phyloP scores from a whole-genome alignment of 2,797 vertebrate genomes.

The Triplophysa yarkandensis region DNA sequence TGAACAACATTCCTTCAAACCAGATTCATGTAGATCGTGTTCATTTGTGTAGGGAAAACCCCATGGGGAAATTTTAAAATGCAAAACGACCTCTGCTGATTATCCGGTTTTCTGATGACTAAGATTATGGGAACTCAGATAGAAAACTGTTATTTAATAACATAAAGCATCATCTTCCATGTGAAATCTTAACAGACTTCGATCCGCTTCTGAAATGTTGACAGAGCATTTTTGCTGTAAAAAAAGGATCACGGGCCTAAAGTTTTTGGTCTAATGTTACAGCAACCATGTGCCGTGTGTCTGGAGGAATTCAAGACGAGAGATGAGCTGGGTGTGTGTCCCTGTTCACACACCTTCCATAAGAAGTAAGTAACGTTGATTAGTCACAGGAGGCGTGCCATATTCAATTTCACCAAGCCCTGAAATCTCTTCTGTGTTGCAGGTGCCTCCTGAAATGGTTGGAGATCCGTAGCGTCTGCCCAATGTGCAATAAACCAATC shows the following conservation, averaged over 20 bases:
- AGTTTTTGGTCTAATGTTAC: conserved; percentile 33
- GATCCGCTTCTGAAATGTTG: neutral
- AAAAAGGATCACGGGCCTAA: neutral
- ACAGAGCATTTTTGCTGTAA: neutral
- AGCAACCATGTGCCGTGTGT: conserved; percentile 86
- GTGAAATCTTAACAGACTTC: neutral
- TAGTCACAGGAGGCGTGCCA: neutral
- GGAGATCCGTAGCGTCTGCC: conserved; percentile 84
- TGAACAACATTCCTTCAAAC: neutral
- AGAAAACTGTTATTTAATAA: neutral
- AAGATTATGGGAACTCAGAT: neutral
- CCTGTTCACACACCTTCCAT: conserved; percentile 85
- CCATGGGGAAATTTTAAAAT: neutral
- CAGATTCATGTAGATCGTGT: neutral
- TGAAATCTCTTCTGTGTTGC: conserved; percentile 18
- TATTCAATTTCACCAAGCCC: neutral
- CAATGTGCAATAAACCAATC: conserved; percentile 86
- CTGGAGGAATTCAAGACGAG: conserved; percentile 83
- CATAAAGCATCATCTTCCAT: neutral
- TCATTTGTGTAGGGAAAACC: neutral
- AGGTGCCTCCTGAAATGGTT: conserved; percentile 87
- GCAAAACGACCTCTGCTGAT: conserved; percentile 11
- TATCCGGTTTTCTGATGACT: neutral
- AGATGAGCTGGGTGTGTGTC: conserved; percentile 83
- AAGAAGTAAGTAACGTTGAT: conserved; percentile 78